phyloP scores from a whole-genome alignment of 92 coral and sea anemone species.

The Anthopleura xanthogrammica region DNA sequence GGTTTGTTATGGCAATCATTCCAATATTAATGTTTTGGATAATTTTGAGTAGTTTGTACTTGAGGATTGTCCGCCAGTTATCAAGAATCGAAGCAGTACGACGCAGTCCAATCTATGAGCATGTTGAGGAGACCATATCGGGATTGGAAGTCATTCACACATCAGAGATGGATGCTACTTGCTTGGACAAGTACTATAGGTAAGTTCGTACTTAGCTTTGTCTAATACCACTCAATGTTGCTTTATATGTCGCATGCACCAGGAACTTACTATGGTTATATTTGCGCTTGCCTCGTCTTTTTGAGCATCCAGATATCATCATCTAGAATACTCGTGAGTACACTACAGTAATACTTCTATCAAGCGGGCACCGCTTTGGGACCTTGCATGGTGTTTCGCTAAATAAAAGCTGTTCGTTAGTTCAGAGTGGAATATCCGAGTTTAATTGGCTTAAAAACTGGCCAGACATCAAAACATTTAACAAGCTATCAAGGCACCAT shows the following conservation, averaged over 20 bases:
- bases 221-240: too few species aligned
- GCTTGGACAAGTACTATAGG: slow-evolving; percentile 44
- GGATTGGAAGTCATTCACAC: slow-evolving; percentile 72
- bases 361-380: too few species aligned
- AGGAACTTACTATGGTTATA: too few species aligned
- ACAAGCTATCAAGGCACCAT: too few species aligned
- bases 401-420: too few species aligned
- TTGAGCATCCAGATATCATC: not conserved
- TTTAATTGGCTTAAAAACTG: too few species aligned
- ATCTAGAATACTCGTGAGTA: too few species aligned
- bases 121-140: slow-evolving; percentile 54
- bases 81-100: slow-evolving; percentile 61
- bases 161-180: slow-evolving; percentile 39
- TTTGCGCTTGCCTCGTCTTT: not conserved
- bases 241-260: too few species aligned
- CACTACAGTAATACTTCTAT: too few species aligned
- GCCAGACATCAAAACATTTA: too few species aligned
- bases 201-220: not conserved
- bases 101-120: slow-evolving; percentile 75
- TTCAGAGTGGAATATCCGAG: too few species aligned
- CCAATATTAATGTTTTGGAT: slow-evolving; percentile 44
- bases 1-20: slow-evolving; percentile 51
- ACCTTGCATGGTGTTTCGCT: too few species aligned
- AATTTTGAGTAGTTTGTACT: slow-evolving; percentile 47
- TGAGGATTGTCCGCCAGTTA: slow-evolving; percentile 61